Evolutionary conservation across 2,888 invertebrate species (phyloP).

Genomic region (Drosophila pseudotalamancana): DNA sequence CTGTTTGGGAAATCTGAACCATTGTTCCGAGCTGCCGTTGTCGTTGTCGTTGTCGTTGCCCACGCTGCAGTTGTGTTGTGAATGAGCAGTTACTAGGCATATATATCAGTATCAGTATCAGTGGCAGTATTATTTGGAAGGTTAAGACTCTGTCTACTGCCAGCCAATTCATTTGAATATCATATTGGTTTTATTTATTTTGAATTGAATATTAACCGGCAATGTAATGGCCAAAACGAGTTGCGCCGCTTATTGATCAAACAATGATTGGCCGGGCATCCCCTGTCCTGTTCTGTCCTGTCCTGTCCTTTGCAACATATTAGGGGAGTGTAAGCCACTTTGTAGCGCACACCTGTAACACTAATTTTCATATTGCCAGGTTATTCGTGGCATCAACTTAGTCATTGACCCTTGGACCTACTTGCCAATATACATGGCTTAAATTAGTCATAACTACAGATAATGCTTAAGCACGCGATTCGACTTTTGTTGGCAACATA

Average conservation of each 20-base stretch:
- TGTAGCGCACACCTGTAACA: conserved; percentile 49
- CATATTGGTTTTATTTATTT: conserved; percentile 58
- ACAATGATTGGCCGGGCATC: conserved; percentile 69
- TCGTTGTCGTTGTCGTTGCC: conserved; percentile 30
- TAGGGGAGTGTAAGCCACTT: conserved; percentile 3
- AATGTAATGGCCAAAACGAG: conserved; percentile 47
- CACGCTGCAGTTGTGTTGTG: conserved; percentile 41
- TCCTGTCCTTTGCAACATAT: conserved; percentile 15
- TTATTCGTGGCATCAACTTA: conserved; percentile 38
- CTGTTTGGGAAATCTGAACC: conserved; percentile 83
- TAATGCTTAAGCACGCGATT: conserved; percentile 43
- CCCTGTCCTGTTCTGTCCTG: conserved; percentile 19
- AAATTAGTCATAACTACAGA: conserved; percentile 18
- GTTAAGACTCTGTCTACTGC: conserved; percentile 45
- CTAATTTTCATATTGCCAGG: conserved; percentile 31
- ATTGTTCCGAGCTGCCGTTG: conserved; percentile 50
- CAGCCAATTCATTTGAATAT: conserved; percentile 51
- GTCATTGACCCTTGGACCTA: conserved; percentile 67
- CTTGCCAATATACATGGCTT: conserved; percentile 22
- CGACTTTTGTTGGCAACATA: conserved; percentile 34
- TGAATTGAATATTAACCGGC: conserved; percentile 75
- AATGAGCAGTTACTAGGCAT: conserved; percentile 31
- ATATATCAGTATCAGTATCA: not conserved
- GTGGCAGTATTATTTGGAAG: conserved; percentile 28
- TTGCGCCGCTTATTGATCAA: conserved; percentile 64